Conservation (phyloP, 2,888 invertebrate species). For the Argynnis bischoffii region DNA sequence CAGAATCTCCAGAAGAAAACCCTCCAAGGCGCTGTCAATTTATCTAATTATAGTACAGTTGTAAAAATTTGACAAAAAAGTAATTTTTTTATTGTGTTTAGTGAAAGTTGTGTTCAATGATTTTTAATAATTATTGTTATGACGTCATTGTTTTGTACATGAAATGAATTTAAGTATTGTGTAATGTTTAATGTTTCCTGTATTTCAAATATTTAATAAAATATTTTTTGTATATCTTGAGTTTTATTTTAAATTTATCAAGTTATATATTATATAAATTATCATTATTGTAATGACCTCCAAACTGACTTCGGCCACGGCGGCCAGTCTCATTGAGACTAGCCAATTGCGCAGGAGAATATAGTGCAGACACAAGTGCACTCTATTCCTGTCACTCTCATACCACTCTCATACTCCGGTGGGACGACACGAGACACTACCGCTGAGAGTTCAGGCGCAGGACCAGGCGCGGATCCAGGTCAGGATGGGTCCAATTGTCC, state of each 20-base stretch:
- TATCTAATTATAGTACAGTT: slow-evolving; percentile 84
- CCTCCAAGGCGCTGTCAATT: slow-evolving; percentile 84
- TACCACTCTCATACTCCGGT: too few relatives aligned
- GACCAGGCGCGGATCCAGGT: too few relatives aligned
- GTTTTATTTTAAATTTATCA: background rate
- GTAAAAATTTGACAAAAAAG: slow-evolving; percentile 72
- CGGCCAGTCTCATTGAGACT: too few relatives aligned
- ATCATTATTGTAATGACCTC: too few relatives aligned
- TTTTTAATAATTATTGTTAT: slow-evolving; percentile 31
- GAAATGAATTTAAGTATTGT: slow-evolving; percentile 32
- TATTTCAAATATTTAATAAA: slow-evolving; percentile 25
- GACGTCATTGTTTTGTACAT: slow-evolving; percentile 31
- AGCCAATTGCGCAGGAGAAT: too few relatives aligned
- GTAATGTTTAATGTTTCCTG: slow-evolving; percentile 15
- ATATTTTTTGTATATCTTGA: slow-evolving; percentile 6
- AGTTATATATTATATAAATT: too few relatives aligned
- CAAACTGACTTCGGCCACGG: too few relatives aligned
- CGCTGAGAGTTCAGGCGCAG: too few relatives aligned
- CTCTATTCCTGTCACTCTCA: too few relatives aligned
- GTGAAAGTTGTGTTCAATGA: slow-evolving; percentile 31
- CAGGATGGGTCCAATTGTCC: too few relatives aligned
- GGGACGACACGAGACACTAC: too few relatives aligned
- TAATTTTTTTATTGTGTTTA: slow-evolving; percentile 29
- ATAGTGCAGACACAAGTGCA: too few relatives aligned
- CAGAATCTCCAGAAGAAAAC: slow-evolving; percentile 87